phyloP scores from a whole-genome alignment of 1,140 invertebrate genomes.

The Phymastichus coffea region DNA sequence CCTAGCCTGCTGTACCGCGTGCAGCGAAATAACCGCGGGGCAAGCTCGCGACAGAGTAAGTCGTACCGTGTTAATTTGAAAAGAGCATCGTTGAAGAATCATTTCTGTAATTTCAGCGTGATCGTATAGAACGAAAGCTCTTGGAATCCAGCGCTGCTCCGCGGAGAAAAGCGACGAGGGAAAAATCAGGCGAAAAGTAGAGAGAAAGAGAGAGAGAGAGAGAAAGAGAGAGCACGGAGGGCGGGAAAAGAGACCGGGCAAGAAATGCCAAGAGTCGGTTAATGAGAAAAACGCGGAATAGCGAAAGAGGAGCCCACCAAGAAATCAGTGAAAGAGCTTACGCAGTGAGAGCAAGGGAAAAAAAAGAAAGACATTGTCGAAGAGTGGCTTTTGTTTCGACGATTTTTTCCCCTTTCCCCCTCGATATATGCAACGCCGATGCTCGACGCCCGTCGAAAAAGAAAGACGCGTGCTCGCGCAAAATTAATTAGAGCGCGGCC shows the following conservation, averaged over 20 bases:
- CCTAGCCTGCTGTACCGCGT: too few species aligned
- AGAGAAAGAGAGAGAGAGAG: too few species aligned
- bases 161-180: slow-evolving; percentile 15
- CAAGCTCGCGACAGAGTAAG: too few species aligned
- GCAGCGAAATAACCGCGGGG: too few species aligned
- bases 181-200: slow-evolving; percentile 19
- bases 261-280: neutral
- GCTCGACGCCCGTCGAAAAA: neutral
- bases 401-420: neutral
- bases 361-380: neutral
- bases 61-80: too few species aligned
- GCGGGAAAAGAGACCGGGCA: neutral
- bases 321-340: neutral
- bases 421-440: neutral
- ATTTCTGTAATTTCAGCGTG: too few species aligned
- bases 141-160: too few species aligned
- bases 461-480: slow-evolving; percentile 4
- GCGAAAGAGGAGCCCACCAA: neutral
- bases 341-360: neutral
- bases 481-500: slow-evolving; percentile 5
- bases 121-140: too few species aligned
- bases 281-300: neutral
- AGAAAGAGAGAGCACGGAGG: neutral
- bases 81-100: too few species aligned
- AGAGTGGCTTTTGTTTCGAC: slow-evolving; percentile 11